phyloP scores from a whole-genome alignment of 2,113 vertebrate genomes.

The Cyprinodon tularosa region DNA sequence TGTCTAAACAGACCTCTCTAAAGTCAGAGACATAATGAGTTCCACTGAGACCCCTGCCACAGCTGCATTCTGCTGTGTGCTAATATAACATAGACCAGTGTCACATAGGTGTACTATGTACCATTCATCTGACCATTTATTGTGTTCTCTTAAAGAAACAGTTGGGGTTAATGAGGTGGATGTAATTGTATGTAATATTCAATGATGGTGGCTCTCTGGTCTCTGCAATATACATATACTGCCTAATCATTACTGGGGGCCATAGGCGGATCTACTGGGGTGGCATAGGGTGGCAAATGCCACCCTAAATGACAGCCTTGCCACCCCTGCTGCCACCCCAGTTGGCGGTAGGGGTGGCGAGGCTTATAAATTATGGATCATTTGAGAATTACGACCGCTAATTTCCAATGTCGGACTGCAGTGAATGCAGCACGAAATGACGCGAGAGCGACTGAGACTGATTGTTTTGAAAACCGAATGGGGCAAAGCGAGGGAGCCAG shows the following conservation, averaged over 20 bases:
- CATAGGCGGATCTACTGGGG: too few relatives aligned
- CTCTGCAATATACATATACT: constrained; percentile 18
- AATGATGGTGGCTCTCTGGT: constrained; percentile 39
- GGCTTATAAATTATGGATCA: too few relatives aligned
- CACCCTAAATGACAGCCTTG: too few relatives aligned
- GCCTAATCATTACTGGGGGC: constrained; percentile 44
- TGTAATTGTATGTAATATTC: constrained; percentile 63
- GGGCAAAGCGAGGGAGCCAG: too few relatives aligned
- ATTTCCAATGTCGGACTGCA: too few relatives aligned
- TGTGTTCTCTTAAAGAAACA: constrained; percentile 16
- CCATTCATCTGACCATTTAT: constrained; percentile 10
- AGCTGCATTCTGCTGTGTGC: constrained; percentile 19
- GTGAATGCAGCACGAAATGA: too few relatives aligned
- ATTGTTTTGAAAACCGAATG: too few relatives aligned
- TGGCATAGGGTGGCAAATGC: too few relatives aligned
- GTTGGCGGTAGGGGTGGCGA: too few relatives aligned
- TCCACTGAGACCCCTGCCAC: constrained; percentile 46
- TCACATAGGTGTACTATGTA: constrained; percentile 13
- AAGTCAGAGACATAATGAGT: constrained; percentile 52
- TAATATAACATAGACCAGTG: constrained; percentile 34
- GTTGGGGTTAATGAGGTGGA: constrained; percentile 55
- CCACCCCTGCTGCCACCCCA: too few relatives aligned
- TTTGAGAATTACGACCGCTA: too few relatives aligned
- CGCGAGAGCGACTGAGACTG: too few relatives aligned
- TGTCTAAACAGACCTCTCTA: constrained; percentile 58